phyloP scores from a whole-genome alignment of 1,140 invertebrate genomes.

The Pissodes strobi region DNA sequence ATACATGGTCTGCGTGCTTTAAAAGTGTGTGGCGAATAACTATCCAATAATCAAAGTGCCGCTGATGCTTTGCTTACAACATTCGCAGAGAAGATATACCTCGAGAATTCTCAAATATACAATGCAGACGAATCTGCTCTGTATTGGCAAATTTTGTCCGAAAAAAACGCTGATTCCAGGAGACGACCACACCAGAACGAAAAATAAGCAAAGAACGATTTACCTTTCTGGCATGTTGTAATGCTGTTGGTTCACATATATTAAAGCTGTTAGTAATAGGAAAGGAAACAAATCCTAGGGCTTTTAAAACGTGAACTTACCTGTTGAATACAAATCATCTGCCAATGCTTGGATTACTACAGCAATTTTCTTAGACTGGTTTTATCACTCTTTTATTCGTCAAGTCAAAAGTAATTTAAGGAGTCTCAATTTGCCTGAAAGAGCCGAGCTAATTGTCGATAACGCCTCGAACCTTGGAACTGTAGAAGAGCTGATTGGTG shows the following conservation, averaged over 20 bases:
- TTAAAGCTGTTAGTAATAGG: slow-evolving; percentile 15
- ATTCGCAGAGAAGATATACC: no score
- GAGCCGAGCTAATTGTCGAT: slow-evolving; percentile 6
- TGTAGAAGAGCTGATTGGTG: slow-evolving; percentile 9
- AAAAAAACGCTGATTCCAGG: slow-evolving; percentile 3
- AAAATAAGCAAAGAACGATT: slow-evolving; percentile 15
- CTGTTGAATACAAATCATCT: no score
- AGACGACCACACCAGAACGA: slow-evolving; percentile 2
- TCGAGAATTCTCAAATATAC: no score
- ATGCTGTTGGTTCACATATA: slow-evolving; percentile 13
- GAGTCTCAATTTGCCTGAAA: slow-evolving; percentile 17
- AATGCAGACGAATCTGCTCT: no score
- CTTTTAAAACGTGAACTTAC: slow-evolving; percentile 10
- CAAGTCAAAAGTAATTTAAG: slow-evolving; percentile 14
- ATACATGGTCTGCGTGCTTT: no score
- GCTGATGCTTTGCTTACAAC: no score
- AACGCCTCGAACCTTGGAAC: slow-evolving; percentile 5
- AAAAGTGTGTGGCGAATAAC: no score
- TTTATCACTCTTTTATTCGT: slow-evolving; percentile 4
- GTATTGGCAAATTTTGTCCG: no score
- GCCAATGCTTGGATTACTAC: slow-evolving; percentile 13
- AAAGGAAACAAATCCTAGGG: slow-evolving; percentile 8
- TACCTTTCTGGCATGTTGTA: slow-evolving; percentile 9
- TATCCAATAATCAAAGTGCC: no score
- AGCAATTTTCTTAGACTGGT: slow-evolving; percentile 7